These are phyloP conservation scores for Antedon mediterranea DNA, from an alignment of 53 echinoderm and acorn worm species.

Conservation along the genomic window DNA sequence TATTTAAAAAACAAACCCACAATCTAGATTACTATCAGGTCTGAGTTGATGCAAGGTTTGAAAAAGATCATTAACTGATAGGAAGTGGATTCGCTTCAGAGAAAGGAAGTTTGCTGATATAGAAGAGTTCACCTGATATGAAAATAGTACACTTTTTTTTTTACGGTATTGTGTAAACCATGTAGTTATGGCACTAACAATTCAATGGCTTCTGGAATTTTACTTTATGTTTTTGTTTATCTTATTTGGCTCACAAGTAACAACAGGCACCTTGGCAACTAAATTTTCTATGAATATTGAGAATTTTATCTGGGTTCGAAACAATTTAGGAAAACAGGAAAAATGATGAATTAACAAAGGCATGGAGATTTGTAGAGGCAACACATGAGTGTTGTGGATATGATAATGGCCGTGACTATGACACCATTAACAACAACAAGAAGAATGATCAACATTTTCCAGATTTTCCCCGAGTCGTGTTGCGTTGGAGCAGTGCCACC, in stretches of 20 bases:
- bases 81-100: no score
- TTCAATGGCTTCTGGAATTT: conserved; percentile 27
- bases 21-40: no score
- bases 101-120: no score
- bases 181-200: conserved; percentile 31
- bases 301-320: background rate
- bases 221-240: conserved; percentile 37
- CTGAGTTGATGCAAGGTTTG: no score
- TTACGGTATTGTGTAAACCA: no score
- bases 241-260: conserved; percentile 35
- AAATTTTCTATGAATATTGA: conserved; percentile 30
- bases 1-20: no score
- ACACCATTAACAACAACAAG: background rate
- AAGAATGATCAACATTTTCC: background rate
- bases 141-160: no score
- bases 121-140: no score
- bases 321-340: conserved; percentile 8
- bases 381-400: conserved; percentile 56
- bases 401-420: conserved; percentile 18
- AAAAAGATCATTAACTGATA: no score
- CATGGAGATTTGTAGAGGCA: conserved; percentile 16
- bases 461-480: background rate
- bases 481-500: background rate
- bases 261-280: conserved; percentile 42
- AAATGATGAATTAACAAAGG: background rate